Base-by-base conservation (phyloP, 2,113 vertebrate genomes). In the Grus americana region DNA sequence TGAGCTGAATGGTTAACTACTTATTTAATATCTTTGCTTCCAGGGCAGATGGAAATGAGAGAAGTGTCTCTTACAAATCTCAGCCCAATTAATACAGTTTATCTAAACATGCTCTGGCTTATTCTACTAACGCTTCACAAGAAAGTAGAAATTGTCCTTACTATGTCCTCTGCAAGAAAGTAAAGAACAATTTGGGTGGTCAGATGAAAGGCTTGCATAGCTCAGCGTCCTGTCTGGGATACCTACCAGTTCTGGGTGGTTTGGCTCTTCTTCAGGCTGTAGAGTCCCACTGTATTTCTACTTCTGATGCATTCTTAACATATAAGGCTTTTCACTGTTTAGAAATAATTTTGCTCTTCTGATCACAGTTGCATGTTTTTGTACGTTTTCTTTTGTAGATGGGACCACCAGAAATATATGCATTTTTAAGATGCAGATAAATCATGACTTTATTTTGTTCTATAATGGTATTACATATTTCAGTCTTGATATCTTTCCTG, bases 1-100 rank as follows among this genome's bases (percentile, higher is more conserved):
- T 93, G 67, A 93, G 74, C 71, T 10, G 74, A 75, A 72, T 88
- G 74, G 40, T 95, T 86, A 82, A 75, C 3, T 55, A 12, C 78
- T 82, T 67, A 67, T 72, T 79, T 3, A 90, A 40, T 72, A 24
- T 38, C 59, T 90, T 90, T 86, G 72, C 65, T 95, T 95, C 55
- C 55, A 84, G 72, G 79, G 79, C 75, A 71, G 91, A 20, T 82
- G 49, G 57, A 92, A 90, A 75, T 85, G 66, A 93, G 52, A 90
- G 47, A 90, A 78, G 36, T 59, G 44, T 63, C n/a, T 91, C 75
- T 73, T 84, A 46, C 32, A 84, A 50, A 67, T 88, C 11, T 57
- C 44, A 92, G 78, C 38, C 61, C 76, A 62, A n/a, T 78, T 95
- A 86, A 71, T 75, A 27, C 42, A 58, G 32, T 89, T 80, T 81